A percentile compares a stretch with the other conserved stretches of the same genome.
These are phyloP conservation scores for Trochalopteron elliotii DNA, from an alignment of 2,113 vertebrate genomes.

Conservation along the genomic window DNA sequence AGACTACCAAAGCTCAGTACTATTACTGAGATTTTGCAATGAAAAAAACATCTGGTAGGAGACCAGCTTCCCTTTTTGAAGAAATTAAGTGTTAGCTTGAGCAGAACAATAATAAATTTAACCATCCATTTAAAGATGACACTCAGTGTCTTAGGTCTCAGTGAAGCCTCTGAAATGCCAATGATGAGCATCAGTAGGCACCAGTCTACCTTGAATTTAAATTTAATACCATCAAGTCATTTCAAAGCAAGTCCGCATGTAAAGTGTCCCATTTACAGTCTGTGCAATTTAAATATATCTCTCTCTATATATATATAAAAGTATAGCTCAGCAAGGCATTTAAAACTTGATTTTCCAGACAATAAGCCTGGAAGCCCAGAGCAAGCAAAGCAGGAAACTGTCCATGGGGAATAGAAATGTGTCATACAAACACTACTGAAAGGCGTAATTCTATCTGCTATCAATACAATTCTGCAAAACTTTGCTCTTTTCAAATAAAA, in stretches of 20 bases:
- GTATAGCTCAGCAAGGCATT: not conserved
- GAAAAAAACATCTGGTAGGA: not conserved
- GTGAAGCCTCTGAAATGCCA: not conserved
- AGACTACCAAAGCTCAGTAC: not conserved
- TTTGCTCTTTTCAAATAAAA: not conserved
- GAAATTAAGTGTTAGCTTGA: not conserved
- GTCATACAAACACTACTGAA: not conserved
- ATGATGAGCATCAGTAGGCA: conserved; percentile 47
- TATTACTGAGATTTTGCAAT: not conserved
- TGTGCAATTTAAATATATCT: conserved; percentile 3
- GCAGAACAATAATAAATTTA: not conserved
- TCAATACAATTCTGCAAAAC: not conserved
- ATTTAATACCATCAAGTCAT: not conserved
- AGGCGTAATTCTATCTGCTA: not conserved
- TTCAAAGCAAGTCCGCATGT: conserved; percentile 2
- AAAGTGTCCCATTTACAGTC: not conserved
- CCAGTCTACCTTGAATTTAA: conserved; percentile 43
- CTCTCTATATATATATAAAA: not conserved
- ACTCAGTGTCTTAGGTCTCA: not conserved
- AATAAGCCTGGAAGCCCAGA: not conserved
- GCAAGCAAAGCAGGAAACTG: not conserved
- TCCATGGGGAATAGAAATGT: not conserved
- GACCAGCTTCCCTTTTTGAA: not conserved
- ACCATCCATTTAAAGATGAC: not conserved
- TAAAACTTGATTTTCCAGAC: not conserved